Evolutionary conservation across 2,888 invertebrate genomes (phyloP).

Genomic region (Ochropleura plecta): DNA sequence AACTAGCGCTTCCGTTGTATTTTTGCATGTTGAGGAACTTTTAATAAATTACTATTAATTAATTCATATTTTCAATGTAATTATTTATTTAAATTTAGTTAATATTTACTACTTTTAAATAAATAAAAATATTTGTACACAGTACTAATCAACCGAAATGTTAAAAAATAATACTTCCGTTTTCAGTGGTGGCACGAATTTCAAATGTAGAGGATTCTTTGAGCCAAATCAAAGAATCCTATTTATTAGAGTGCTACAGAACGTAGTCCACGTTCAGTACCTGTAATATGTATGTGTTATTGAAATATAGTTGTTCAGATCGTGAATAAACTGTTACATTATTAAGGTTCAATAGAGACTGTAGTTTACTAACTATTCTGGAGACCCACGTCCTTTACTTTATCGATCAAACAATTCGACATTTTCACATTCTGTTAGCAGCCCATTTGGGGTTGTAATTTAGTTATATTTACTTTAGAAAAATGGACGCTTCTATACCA

Average conservation of each 20-base stretch:
- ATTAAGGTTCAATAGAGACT: not conserved
- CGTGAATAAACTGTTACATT: not conserved
- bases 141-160: too few relatives aligned
- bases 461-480: conserved; percentile 23
- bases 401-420: conserved; percentile 50
- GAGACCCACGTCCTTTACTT: not conserved
- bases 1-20: conserved; percentile 45
- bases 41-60: not conserved
- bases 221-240: not conserved
- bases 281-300: not conserved
- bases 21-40: not conserved
- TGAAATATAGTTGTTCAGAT: not conserved
- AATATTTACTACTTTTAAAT: rapidly evolving
- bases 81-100: not conserved
- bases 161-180: not conserved
- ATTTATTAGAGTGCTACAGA: not conserved
- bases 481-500: conserved; percentile 86
- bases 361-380: not conserved
- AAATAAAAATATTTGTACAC: not conserved
- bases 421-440: not conserved
- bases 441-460: not conserved
- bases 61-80: rapidly evolving
- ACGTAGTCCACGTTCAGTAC: not conserved
- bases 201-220: conserved; percentile 8
- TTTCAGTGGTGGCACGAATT: conserved; percentile 12